phyloP scores from a whole-genome alignment of 2,113 vertebrate species.

The Mola mola region DNA sequence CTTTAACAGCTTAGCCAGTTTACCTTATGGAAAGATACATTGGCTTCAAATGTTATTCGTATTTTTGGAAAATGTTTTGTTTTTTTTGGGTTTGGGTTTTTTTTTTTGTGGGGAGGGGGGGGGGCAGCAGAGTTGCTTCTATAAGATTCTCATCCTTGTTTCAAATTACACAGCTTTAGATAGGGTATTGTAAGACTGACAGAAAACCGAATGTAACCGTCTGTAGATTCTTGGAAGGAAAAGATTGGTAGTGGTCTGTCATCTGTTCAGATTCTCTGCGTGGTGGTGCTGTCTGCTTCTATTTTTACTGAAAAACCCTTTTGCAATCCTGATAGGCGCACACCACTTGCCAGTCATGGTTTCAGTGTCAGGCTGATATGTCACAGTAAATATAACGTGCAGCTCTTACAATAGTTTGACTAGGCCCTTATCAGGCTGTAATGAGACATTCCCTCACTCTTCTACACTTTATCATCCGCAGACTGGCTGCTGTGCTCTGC shows the following conservation, averaged over 20 bases:
- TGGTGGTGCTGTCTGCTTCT: slow-evolving; percentile 24
- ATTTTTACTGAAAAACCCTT: slow-evolving; percentile 62
- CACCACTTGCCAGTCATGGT: slow-evolving; percentile 81
- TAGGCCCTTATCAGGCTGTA: slow-evolving; percentile 72
- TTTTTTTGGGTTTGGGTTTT: no score
- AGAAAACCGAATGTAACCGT: slow-evolving; percentile 26
- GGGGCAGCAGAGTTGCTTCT: no score
- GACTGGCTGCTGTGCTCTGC: slow-evolving; percentile 71
- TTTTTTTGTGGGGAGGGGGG: no score
- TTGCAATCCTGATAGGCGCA: slow-evolving; percentile 71
- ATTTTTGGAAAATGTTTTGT: no score
- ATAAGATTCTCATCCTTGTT: no score
- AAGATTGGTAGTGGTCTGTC: slow-evolving; percentile 32
- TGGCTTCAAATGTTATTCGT: no score
- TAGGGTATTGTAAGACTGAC: no score
- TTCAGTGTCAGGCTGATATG: slow-evolving; percentile 79
- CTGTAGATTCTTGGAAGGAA: slow-evolving; percentile 52
- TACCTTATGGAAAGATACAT: no score
- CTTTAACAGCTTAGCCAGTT: slow-evolving; percentile 20
- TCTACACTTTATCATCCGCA: slow-evolving; percentile 72
- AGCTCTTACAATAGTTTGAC: slow-evolving; percentile 69
- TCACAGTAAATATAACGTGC: slow-evolving; percentile 71
- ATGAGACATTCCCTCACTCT: slow-evolving; percentile 75
- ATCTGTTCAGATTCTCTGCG: slow-evolving; percentile 42
- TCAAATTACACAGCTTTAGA: no score